phyloP scores from a whole-genome alignment of 2,797 vertebrate species.

The Vireo griseus region DNA sequence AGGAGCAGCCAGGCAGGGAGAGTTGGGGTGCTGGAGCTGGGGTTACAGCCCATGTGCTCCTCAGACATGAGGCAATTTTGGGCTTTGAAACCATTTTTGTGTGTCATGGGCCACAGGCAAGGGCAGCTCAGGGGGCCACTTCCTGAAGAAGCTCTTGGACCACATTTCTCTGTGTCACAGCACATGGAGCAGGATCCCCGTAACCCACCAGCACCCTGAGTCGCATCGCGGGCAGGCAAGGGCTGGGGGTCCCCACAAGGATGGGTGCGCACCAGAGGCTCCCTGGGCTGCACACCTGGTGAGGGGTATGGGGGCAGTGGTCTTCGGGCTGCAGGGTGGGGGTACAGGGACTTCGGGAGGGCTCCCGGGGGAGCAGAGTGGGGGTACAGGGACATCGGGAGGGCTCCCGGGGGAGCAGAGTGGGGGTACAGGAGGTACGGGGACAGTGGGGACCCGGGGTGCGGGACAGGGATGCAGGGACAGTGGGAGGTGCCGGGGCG shows the following conservation, averaged over 20 bases:
- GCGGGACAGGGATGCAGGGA: neutral
- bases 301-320: too few relatives aligned
- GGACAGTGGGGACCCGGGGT: too few relatives aligned
- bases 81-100: neutral
- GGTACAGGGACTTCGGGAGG: neutral
- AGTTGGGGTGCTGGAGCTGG: neutral
- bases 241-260: too few relatives aligned
- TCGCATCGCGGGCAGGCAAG: neutral
- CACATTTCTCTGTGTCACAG: neutral
- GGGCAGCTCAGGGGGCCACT: neutral
- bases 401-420: neutral
- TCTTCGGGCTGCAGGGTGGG: neutral
- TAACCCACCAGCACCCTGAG: neutral
- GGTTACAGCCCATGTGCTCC: fast-evolving
- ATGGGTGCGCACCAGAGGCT: neutral
- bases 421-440: too few relatives aligned
- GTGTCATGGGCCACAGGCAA: neutral
- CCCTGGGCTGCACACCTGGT: neutral
- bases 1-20: neutral
- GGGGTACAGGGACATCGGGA: neutral
- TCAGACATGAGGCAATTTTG: fast-evolving
- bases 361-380: neutral
- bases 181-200: neutral
- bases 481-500: neutral
- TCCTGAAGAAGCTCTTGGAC: neutral